Conservation (phyloP, 2,888 invertebrate species). For the Ametastegia equiseti region DNA sequence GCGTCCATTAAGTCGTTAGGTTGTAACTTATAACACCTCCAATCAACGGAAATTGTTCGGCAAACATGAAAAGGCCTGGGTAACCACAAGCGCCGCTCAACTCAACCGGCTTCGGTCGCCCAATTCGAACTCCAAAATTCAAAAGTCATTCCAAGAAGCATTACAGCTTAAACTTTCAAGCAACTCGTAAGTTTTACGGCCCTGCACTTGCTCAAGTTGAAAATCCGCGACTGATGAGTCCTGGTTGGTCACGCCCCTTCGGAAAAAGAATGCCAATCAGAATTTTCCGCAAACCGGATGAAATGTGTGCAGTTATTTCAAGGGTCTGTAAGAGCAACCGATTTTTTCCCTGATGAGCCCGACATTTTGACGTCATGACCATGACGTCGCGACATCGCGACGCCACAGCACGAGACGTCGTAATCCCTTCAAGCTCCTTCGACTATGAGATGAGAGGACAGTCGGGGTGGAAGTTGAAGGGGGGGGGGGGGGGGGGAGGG, state of each 20-base stretch:
- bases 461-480: not conserved
- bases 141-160: conserved; percentile 27
- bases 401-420: conserved; percentile 36
- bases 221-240: conserved; percentile 14
- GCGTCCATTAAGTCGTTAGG: conserved; percentile 56
- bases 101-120: conserved; percentile 9
- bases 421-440: conserved; percentile 31
- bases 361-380: not conserved
- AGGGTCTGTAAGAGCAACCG: not conserved
- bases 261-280: conserved; percentile 4
- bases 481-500: not conserved
- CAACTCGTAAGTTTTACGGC: not conserved
- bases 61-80: conserved; percentile 53
- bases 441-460: not conserved
- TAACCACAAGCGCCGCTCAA: conserved; percentile 44
- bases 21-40: conserved; percentile 54
- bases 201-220: not conserved
- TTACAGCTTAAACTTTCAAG: conserved; percentile 7
- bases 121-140: not conserved
- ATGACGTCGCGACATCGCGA: conserved; percentile 34
- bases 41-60: conserved; percentile 55
- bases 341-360: not conserved
- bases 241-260: not conserved
- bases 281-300: not conserved
- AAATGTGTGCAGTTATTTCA: not conserved